A percentile compares a stretch with the other conserved stretches of the same genome.
Evolutionary conservation across 2,113 vertebrate genomes (phyloP).

Genomic region (Tautogolabrus adspersus): DNA sequence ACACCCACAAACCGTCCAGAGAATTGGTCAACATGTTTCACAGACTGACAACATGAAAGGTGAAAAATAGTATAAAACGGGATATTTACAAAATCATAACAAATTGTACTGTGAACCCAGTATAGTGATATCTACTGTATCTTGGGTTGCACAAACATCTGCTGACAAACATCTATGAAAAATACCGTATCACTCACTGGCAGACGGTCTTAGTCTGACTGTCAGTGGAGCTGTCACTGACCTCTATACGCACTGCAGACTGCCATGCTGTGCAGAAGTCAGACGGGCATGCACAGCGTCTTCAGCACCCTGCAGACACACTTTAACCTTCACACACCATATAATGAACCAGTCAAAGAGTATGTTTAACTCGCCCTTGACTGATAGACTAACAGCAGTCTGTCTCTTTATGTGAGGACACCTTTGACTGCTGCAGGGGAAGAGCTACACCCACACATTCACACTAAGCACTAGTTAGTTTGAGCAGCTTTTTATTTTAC

Average conservation of each 20-base stretch:
- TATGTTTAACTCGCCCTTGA: neutral
- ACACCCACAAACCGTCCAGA: too few relatives aligned
- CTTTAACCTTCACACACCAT: conserved; percentile 9
- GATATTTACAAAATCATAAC: too few relatives aligned
- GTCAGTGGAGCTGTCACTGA: neutral
- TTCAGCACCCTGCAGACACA: conserved; percentile 1
- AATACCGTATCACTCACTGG: too few relatives aligned
- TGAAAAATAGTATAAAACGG: too few relatives aligned
- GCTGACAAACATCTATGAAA: too few relatives aligned
- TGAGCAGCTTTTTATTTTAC: conserved; percentile 34
- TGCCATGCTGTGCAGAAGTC: neutral
- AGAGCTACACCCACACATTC: neutral
- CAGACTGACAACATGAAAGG: too few relatives aligned
- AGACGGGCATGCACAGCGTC: neutral
- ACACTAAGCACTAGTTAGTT: neutral
- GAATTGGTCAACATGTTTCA: too few relatives aligned
- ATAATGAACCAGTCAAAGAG: neutral
- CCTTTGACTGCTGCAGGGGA: neutral
- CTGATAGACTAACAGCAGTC: conserved; percentile 6
- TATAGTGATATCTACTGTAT: too few relatives aligned
- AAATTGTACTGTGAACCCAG: too few relatives aligned
- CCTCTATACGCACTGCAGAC: too few relatives aligned
- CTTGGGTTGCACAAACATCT: too few relatives aligned
- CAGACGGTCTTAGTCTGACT: too few relatives aligned
- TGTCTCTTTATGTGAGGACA: conserved; percentile 4